Evolutionary conservation across 2,888 invertebrate species (phyloP).

Genomic region (Oligia strigilis): DNA sequence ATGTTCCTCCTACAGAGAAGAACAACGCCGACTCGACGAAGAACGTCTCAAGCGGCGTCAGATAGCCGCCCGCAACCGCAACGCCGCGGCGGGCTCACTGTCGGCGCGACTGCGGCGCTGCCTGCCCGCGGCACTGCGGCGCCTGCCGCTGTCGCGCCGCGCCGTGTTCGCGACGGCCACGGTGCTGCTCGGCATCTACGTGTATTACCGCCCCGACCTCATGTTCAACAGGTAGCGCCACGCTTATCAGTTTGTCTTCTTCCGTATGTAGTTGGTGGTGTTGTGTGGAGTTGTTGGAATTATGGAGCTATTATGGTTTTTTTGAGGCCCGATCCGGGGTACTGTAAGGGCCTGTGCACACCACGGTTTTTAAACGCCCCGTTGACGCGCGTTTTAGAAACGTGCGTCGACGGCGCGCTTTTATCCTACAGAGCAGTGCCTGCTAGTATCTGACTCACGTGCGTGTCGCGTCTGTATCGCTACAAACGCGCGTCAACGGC

Average conservation of each 20-base stretch:
- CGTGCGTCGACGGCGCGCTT: too few relatives aligned
- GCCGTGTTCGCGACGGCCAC: slow-evolving; percentile 90
- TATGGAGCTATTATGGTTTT: not conserved
- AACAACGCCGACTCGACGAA: slow-evolving; percentile 91
- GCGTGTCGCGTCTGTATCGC: too few relatives aligned
- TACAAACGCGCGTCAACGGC: too few relatives aligned
- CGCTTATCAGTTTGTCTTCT: slow-evolving; percentile 85
- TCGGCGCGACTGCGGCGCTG: slow-evolving; percentile 64
- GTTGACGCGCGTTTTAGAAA: too few relatives aligned
- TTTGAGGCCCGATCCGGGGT: too few relatives aligned
- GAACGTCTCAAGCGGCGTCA: slow-evolving; percentile 86
- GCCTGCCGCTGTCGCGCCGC: slow-evolving; percentile 84
- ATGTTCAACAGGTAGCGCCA: slow-evolving; percentile 86
- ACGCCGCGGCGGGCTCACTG: slow-evolving; percentile 32
- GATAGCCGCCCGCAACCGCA: slow-evolving; percentile 70
- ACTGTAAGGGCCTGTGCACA: not conserved
- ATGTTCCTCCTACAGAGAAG: slow-evolving; percentile 83
- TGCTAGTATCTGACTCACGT: too few relatives aligned
- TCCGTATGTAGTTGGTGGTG: slow-evolving; percentile 74
- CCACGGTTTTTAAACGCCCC: too few relatives aligned
- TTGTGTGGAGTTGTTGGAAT: slow-evolving; percentile 47
- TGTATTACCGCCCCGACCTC: slow-evolving; percentile 90
- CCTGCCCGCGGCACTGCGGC: slow-evolving; percentile 80
- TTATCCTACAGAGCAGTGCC: too few relatives aligned
- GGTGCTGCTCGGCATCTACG: slow-evolving; percentile 90